phyloP scores from a whole-genome alignment of 2,888 invertebrate species.

The Galeopsomyia nigrocyanea region DNA sequence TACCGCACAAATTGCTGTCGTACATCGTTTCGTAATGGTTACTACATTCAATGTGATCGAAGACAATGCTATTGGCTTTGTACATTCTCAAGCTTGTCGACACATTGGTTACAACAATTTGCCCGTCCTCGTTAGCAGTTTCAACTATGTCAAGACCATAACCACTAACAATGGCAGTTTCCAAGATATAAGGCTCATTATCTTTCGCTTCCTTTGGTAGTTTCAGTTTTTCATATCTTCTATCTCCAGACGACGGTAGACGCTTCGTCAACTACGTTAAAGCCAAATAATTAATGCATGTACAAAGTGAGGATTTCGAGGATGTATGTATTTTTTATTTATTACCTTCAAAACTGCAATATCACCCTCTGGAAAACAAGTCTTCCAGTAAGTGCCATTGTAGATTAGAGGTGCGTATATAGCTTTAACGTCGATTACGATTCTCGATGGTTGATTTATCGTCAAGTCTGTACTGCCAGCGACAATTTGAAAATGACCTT shows the following conservation, averaged over 20 bases:
- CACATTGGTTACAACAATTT: neutral
- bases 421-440: neutral
- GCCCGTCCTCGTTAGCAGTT: neutral
- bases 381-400: neutral
- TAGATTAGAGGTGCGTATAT: neutral
- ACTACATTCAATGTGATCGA: neutral
- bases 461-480: too few relatives aligned
- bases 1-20: neutral
- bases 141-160: too few relatives aligned
- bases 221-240: too few relatives aligned
- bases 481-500: neutral
- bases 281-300: too few relatives aligned
- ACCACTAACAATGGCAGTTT: neutral
- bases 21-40: neutral
- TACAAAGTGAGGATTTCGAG: too few relatives aligned
- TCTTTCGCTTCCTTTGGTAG: too few relatives aligned
- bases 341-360: slow-evolving; percentile 1
- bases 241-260: too few relatives aligned
- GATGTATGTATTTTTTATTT: too few relatives aligned
- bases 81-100: neutral
- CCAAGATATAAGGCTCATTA: too few relatives aligned
- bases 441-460: too few relatives aligned
- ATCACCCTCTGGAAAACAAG: neutral
- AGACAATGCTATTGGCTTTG: neutral
- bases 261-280: too few relatives aligned